These are phyloP conservation scores for Anagyrus pseudococci DNA, from an alignment of 2,888 invertebrate species.

Conservation along the genomic window DNA sequence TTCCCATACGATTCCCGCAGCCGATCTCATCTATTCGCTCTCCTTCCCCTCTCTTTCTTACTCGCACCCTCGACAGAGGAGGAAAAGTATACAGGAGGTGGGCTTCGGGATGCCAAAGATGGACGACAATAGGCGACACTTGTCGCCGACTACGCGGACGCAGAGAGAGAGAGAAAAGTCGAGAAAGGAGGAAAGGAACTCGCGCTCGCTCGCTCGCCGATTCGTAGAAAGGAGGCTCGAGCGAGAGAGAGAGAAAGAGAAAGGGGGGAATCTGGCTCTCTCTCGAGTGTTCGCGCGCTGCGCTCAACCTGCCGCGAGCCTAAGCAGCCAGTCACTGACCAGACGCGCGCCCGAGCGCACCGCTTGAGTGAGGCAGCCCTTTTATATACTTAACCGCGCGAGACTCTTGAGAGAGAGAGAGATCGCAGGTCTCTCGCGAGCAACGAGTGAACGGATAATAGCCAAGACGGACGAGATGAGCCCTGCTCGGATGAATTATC, in stretches of 20 bases:
- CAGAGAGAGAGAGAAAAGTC: conserved; percentile 30
- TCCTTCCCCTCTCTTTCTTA: background rate
- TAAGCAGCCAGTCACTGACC: conserved; percentile 57
- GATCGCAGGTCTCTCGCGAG: no score
- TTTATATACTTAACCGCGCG: background rate
- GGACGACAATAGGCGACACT: conserved; percentile 29
- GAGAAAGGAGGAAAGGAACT: conserved; percentile 37
- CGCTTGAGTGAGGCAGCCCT: background rate
- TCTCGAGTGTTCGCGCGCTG: no score
- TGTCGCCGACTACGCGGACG: conserved; percentile 11
- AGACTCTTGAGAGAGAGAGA: background rate
- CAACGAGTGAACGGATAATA: background rate
- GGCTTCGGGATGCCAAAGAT: conserved; percentile 16
- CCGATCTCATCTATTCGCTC: background rate
- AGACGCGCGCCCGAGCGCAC: conserved; percentile 42
- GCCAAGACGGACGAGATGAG: background rate
- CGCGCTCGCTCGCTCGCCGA: background rate
- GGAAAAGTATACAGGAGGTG: background rate
- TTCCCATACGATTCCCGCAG: background rate
- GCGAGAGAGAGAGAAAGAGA: conserved; percentile 37
- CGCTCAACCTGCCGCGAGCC: conserved; percentile 47
- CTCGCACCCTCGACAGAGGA: no score
- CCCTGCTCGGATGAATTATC: background rate
- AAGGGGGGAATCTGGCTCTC: conserved; percentile 44
- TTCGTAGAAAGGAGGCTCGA: conserved; percentile 10